Evolutionary conservation across 2,888 invertebrate species (phyloP).

Genomic region (Neelides folsomi): DNA sequence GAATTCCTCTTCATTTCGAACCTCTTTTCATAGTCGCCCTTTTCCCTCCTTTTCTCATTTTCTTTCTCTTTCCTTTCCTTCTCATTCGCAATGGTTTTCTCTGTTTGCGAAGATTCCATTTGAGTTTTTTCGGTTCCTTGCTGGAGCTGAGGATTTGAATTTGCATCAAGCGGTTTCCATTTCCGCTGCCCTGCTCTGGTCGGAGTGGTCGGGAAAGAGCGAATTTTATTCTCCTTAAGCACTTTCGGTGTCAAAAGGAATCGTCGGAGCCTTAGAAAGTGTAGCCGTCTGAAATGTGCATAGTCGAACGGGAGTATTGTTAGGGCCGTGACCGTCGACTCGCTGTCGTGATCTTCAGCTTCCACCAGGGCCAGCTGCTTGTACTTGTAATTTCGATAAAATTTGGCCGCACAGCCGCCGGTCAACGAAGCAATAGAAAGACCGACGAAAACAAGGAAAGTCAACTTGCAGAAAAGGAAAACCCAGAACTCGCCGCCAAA

Average conservation of each 20-base stretch:
- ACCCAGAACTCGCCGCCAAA: constrained; percentile 15
- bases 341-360: constrained; percentile 7
- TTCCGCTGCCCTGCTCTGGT: neutral
- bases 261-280: constrained; percentile 26
- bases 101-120: neutral
- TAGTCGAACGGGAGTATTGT: constrained; percentile 33
- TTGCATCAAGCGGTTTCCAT: neutral
- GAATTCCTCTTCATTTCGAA: too few species aligned
- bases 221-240: constrained; percentile 15
- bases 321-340: constrained; percentile 29
- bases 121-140: neutral
- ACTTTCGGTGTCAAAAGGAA: constrained; percentile 26
- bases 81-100: constrained; percentile 9
- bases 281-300: constrained; percentile 26
- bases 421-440: constrained; percentile 20
- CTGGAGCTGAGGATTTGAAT: constrained; percentile 10
- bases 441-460: constrained; percentile 18
- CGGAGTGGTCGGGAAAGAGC: constrained; percentile 32
- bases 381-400: constrained; percentile 29
- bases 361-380: constrained; percentile 22
- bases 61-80: constrained; percentile 27
- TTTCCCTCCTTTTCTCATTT: neutral
- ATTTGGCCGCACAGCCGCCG: constrained; percentile 29
- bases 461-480: constrained; percentile 20
- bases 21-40: too few species aligned